Percentiles rank a stretch among this genome's conserved stretches.
These are phyloP conservation scores for Pelvicachromis taeniatus DNA, from an alignment of 2,113 vertebrate genomes.

Conservation along the genomic window DNA sequence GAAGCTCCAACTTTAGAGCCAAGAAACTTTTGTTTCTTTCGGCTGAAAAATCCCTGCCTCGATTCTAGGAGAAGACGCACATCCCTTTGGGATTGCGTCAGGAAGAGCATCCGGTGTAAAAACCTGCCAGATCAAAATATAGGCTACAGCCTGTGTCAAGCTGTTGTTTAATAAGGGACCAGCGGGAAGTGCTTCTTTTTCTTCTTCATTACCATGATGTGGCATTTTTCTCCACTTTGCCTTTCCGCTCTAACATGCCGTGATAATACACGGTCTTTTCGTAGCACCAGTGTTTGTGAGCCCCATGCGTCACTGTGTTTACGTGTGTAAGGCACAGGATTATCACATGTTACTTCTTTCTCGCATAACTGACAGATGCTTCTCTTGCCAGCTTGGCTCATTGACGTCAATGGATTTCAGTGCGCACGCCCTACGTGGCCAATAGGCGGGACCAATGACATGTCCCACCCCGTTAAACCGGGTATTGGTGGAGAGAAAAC, in stretches of 20 bases:
- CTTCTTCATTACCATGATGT: not conserved
- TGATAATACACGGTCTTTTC: not conserved
- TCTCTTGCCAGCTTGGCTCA: conserved; percentile 5
- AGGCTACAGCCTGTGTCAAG: not conserved
- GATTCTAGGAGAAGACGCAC: not conserved
- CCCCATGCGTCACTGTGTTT: conserved; percentile 33
- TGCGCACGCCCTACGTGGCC: conserved; percentile 34
- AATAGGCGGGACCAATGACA: not conserved
- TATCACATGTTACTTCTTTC: conserved; percentile 13
- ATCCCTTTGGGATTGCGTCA: not conserved
- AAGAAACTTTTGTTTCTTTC: not conserved
- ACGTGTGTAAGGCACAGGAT: not conserved
- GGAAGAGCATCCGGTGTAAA: not conserved
- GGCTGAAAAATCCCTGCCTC: not conserved
- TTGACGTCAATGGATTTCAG: conserved; percentile 68
- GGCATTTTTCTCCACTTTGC: not conserved
- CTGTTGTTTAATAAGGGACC: not conserved
- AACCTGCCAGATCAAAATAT: not conserved
- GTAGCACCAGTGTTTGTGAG: not conserved
- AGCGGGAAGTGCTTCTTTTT: not conserved
- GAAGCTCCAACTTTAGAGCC: not conserved
- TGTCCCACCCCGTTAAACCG: accelerated
- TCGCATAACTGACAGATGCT: not conserved
- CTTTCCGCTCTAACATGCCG: not conserved
- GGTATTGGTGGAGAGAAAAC: conserved; percentile 12